These are phyloP conservation scores for Prionailurus bengalensis DNA, from an alignment of 2,113 vertebrate genomes.

Conservation along the genomic window DNA sequence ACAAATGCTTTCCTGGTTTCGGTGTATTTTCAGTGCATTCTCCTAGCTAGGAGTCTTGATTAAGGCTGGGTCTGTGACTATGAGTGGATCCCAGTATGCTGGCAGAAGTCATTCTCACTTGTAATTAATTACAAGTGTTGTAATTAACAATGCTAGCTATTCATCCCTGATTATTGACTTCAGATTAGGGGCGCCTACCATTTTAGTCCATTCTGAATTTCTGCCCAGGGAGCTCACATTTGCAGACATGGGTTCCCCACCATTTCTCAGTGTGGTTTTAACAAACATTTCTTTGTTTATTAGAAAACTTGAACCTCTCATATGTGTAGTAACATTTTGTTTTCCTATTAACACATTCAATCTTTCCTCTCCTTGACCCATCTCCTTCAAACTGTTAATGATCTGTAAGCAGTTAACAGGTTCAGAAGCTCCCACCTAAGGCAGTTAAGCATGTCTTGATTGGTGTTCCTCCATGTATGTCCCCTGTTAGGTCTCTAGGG, in stretches of 20 bases:
- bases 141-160: constrained; percentile 27
- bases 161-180: constrained; percentile 53
- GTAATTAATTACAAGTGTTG: neutral
- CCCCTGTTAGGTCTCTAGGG: neutral
- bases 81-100: neutral
- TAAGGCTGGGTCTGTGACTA: neutral
- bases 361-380: neutral
- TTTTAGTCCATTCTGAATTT: neutral
- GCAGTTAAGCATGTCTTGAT: neutral
- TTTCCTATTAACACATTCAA: constrained; percentile 7
- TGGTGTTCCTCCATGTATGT: neutral
- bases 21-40: neutral
- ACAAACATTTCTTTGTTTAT: neutral
- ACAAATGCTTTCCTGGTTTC: neutral
- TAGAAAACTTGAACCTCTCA: neutral
- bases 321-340: neutral
- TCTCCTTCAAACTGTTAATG: neutral
- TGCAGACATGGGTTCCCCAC: neutral
- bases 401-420: neutral
- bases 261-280: constrained; percentile 25
- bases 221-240: constrained; percentile 40
- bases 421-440: neutral
- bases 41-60: neutral
- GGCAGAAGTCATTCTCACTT: neutral
- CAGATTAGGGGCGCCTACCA: neutral